These are phyloP conservation scores for Coecobrya sp. DNA, from an alignment of 2,888 invertebrate species.

Conservation along the genomic window DNA sequence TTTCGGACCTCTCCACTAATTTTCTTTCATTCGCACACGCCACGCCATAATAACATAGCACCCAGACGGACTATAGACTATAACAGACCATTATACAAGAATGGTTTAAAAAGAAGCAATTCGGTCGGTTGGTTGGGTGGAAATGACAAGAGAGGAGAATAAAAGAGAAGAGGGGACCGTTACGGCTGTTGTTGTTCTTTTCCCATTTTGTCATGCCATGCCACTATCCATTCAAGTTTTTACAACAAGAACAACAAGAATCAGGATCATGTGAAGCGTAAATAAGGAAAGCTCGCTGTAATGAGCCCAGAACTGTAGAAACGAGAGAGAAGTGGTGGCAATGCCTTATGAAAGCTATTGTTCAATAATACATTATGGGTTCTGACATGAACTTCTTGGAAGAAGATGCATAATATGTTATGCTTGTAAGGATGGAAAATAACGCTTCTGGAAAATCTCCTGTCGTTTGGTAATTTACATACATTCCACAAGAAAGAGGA, in stretches of 20 bases:
- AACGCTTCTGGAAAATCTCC: slow-evolving; percentile 43
- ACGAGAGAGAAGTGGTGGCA: not conserved
- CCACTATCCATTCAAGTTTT: slow-evolving; percentile 12
- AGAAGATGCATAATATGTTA: not conserved
- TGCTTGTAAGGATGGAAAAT: not conserved
- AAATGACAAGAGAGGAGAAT: not conserved
- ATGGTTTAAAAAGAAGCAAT: not conserved
- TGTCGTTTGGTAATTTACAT: slow-evolving; percentile 71
- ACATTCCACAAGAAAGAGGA: slow-evolving; percentile 52
- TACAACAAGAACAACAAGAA: not conserved
- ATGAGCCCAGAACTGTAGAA: slow-evolving; percentile 1
- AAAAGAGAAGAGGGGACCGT: slow-evolving; percentile 20
- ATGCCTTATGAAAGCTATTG: not conserved
- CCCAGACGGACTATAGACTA: too few relatives aligned
- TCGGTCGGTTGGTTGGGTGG: not conserved
- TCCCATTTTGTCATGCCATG: slow-evolving; percentile 10
- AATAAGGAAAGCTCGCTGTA: slow-evolving; percentile 10
- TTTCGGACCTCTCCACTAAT: not conserved
- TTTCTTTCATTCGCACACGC: not conserved
- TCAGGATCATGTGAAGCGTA: slow-evolving; percentile 19
- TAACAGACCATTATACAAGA: not conserved
- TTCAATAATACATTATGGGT: not conserved
- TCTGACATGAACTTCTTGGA: not conserved
- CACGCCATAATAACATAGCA: too few relatives aligned
- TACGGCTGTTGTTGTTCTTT: slow-evolving; percentile 8